Percentiles rank a stretch among this genome's conserved stretches.
phyloP scores from a whole-genome alignment of 2,113 vertebrate genomes.

The Silurus asotus region DNA sequence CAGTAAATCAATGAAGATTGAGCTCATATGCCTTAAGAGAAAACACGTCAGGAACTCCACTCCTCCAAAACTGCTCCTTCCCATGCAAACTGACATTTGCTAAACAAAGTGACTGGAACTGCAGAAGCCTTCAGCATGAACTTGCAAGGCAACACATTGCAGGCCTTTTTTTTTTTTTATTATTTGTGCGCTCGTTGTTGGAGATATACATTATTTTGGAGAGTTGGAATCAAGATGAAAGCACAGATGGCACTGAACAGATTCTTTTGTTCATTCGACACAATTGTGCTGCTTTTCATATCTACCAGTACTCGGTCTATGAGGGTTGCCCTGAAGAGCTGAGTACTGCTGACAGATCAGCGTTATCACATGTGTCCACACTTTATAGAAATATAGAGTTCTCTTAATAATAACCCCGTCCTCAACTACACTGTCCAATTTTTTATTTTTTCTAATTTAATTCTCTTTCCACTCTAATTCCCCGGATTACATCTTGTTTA shows the following conservation, averaged over 20 bases:
- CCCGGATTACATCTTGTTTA: not conserved
- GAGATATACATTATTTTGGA: not conserved
- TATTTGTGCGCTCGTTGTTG: not conserved
- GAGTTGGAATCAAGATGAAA: slow-evolving; percentile 1
- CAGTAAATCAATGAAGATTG: slow-evolving; percentile 12
- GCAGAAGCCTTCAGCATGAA: not conserved
- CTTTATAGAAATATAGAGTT: slow-evolving; percentile 3
- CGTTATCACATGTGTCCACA: not conserved
- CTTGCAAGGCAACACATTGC: not conserved
- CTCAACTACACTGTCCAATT: not conserved
- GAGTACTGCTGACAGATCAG: not conserved
- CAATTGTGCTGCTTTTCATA: slow-evolving; percentile 19
- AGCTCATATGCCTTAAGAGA: not conserved
- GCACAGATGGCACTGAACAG: slow-evolving; percentile 4
- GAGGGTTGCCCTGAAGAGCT: not conserved
- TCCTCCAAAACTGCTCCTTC: slow-evolving; percentile 5
- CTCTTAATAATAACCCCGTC: slow-evolving; percentile 8
- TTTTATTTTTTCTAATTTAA: slow-evolving; percentile 39
- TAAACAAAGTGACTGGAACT: slow-evolving; percentile 26
- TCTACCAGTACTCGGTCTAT: not conserved
- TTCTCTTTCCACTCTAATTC: slow-evolving; percentile 47
- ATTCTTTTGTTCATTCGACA: slow-evolving; percentile 8
- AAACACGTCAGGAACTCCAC: slow-evolving; percentile 23
- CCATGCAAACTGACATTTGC: not conserved
- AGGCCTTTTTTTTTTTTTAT: not conserved